Conservation (phyloP, 2,797 vertebrate genomes). For the Phoxinus dragarum region DNA sequence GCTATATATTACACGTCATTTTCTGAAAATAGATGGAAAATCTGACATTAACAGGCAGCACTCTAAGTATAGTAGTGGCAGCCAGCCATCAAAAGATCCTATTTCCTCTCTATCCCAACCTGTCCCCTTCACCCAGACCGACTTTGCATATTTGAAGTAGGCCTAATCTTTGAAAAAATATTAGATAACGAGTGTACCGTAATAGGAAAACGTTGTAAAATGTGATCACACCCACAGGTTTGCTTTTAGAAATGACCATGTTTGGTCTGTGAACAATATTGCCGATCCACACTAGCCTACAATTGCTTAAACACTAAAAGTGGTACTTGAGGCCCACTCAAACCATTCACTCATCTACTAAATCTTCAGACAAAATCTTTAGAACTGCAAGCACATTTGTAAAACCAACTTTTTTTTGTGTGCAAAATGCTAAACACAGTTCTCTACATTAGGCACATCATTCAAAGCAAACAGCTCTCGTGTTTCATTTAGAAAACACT, state of each 20-base stretch:
- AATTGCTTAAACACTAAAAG: too few species aligned
- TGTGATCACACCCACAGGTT: neutral
- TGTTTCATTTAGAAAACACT: too few species aligned
- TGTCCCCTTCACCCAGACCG: neutral
- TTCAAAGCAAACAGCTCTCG: too few species aligned
- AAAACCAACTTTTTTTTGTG: too few species aligned
- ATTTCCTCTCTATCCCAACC: neutral
- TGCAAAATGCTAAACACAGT: too few species aligned
- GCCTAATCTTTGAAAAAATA: neutral
- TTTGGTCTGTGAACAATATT: neutral
- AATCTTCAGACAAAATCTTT: too few species aligned
- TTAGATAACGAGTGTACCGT: neutral
- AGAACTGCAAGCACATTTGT: too few species aligned
- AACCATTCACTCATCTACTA: too few species aligned
- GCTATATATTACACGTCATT: slow-evolving; percentile 36
- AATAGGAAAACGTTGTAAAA: neutral
- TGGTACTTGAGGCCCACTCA: too few species aligned
- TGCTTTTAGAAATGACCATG: neutral
- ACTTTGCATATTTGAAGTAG: neutral
- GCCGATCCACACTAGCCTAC: too few species aligned
- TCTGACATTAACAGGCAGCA: slow-evolving; percentile 43
- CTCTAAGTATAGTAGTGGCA: slow-evolving; percentile 28
- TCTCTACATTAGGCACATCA: too few species aligned
- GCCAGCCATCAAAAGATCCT: slow-evolving; percentile 3
- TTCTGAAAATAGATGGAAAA: slow-evolving; percentile 54